Evolutionary conservation across 2,888 invertebrate species (phyloP).

Genomic region (Malachius bipustulatus): DNA sequence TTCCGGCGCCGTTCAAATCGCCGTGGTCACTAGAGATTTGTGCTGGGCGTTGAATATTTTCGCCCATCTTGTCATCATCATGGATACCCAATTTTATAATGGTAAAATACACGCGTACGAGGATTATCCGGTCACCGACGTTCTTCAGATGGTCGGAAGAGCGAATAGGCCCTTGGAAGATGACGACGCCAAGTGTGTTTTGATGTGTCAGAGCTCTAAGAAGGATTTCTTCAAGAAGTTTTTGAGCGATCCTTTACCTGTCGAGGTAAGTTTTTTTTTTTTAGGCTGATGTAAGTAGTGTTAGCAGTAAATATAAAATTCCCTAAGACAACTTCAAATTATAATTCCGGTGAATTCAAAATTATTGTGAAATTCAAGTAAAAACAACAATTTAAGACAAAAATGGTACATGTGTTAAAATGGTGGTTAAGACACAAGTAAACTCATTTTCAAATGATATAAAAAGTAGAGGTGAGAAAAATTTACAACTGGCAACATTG

Average conservation of each 20-base stretch:
- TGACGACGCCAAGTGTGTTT: slow-evolving; percentile 86
- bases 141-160: slow-evolving; percentile 94
- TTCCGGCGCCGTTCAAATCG: slow-evolving; percentile 84
- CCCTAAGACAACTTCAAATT: no score
- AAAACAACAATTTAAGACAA: no score
- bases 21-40: slow-evolving; percentile 84
- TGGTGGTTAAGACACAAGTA: no score
- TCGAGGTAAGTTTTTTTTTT: slow-evolving; percentile 50
- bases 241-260: slow-evolving; percentile 89
- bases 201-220: slow-evolving; percentile 95
- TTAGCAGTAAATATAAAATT: no score
- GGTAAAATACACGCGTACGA: slow-evolving; percentile 80
- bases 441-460: no score
- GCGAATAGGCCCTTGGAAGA: slow-evolving; percentile 90
- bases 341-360: no score
- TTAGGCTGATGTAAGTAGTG: background rate
- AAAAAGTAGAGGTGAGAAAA: no score
- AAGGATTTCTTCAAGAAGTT: slow-evolving; percentile 99
- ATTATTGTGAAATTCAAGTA: no score
- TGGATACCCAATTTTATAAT: slow-evolving; percentile 90
- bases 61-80: slow-evolving; percentile 89
- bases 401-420: no score
- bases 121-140: slow-evolving; percentile 95
- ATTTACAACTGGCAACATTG: no score
- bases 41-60: slow-evolving; percentile 87